Conservation (phyloP, 2,113 vertebrate genomes). For the Maccullochella peelii region DNA sequence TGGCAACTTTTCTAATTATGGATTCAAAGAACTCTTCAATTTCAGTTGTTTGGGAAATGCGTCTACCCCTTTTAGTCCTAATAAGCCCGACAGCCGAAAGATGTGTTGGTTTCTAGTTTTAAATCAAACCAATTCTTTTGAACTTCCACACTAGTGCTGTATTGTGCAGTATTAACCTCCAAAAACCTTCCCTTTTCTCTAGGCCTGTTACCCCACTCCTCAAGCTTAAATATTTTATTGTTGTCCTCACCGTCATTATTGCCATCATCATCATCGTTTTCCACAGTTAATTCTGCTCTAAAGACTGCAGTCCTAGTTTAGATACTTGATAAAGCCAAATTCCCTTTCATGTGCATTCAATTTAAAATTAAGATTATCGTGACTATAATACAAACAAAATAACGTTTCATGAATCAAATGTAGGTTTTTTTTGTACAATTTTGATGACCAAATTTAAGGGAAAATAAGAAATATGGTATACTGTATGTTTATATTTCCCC, state of each 20-base stretch:
- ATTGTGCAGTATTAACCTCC: neutral
- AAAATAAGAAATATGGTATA: neutral
- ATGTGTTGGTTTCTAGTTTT: neutral
- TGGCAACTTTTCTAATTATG: neutral
- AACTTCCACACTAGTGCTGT: neutral
- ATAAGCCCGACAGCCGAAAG: neutral
- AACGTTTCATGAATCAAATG: neutral
- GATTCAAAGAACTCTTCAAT: neutral
- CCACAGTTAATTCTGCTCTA: neutral
- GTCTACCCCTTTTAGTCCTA: no score
- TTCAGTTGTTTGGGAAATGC: no score
- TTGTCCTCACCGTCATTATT: neutral
- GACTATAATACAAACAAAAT: no score
- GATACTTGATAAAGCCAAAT: neutral
- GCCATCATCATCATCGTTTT: neutral
- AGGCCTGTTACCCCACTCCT: neutral
- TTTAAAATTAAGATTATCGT: neutral
- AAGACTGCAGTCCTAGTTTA: neutral
- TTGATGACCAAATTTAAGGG: neutral
- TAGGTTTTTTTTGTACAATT: neutral
- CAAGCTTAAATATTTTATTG: neutral
- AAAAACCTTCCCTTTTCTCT: neutral
- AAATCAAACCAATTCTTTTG: neutral
- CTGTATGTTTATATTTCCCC: no score
- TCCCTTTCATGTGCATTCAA: neutral